Conservation (phyloP, 1,140 invertebrate genomes). For the Ganaspis sp. region DNA sequence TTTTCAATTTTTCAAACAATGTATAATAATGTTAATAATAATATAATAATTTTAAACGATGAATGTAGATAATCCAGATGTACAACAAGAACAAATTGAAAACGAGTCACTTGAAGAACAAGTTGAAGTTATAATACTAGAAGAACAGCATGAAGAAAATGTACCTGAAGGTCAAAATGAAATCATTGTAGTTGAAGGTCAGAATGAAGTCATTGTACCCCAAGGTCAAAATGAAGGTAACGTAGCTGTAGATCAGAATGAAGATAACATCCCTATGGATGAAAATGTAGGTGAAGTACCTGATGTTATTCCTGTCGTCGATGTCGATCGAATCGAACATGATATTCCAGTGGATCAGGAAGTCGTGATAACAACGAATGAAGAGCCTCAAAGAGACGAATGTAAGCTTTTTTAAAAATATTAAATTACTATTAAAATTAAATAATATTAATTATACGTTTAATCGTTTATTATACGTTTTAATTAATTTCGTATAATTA, state of each 20-base stretch:
- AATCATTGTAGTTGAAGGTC: background rate
- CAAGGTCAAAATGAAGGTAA: background rate
- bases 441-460: no score
- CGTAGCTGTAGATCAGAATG: background rate
- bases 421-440: no score
- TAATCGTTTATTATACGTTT: no score
- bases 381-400: background rate
- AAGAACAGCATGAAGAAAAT: background rate
- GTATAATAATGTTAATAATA: no score
- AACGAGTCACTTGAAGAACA: background rate
- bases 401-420: background rate
- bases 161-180: conserved; percentile 2
- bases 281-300: background rate
- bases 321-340: background rate
- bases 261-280: background rate
- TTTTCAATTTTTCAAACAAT: no score
- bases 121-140: background rate
- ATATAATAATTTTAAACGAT: background rate
- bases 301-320: background rate
- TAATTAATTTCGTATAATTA: no score
- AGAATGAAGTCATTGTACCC: background rate
- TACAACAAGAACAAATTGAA: conserved; percentile 9
- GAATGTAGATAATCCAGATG: background rate
- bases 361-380: conserved; percentile 1
- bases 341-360: conserved; percentile 27